Conservation (phyloP, 2,113 vertebrate genomes). For the Ptychochromis oligacanthus region DNA sequence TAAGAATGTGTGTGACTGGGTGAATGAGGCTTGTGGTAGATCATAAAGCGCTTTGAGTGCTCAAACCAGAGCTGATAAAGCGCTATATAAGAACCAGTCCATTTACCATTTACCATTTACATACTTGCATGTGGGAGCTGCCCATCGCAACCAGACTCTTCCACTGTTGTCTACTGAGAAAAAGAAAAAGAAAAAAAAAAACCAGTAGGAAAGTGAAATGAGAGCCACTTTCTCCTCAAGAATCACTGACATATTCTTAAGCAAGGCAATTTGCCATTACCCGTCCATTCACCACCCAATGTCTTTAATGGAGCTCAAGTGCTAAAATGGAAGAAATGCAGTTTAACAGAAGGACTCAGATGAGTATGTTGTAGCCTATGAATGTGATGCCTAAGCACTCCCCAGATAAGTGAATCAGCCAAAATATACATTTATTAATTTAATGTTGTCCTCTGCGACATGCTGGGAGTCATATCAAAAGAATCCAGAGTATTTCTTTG, state of each 20-base stretch:
- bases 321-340: background rate
- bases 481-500: background rate
- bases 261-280: background rate
- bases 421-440: conserved; percentile 55
- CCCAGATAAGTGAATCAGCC: conserved; percentile 20
- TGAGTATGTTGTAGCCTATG: background rate
- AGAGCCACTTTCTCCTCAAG: background rate
- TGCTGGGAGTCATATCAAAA: conserved; percentile 1
- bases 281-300: background rate
- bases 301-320: conserved; percentile 11
- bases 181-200: conserved; percentile 1
- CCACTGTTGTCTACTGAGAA: background rate
- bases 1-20: too few relatives aligned
- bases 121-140: background rate
- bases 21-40: too few relatives aligned
- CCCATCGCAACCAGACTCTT: background rate
- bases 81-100: too few relatives aligned
- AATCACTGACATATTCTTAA: background rate
- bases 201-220: background rate
- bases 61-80: too few relatives aligned
- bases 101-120: too few relatives aligned
- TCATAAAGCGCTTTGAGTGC: too few relatives aligned
- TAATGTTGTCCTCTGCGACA: background rate
- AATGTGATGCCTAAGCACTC: conserved; percentile 15
- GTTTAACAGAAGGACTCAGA: background rate